Base-by-base conservation (phyloP, 2,113 vertebrate genomes). In the Scalopus aquaticus region DNA sequence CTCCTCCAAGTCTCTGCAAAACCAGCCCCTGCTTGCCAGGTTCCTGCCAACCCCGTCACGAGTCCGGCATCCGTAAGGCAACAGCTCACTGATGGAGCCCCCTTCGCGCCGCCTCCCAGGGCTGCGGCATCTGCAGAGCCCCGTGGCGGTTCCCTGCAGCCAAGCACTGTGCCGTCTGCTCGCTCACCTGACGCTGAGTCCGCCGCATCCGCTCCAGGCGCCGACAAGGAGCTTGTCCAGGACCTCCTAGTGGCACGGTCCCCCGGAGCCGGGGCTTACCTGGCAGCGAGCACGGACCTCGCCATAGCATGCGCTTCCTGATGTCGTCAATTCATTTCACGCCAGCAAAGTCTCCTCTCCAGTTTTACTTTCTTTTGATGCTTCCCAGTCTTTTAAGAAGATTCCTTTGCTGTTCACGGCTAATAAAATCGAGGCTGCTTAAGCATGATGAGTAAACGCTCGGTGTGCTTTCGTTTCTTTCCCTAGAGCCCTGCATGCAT, bases 341-440 rank as follows among this genome's bases (percentile, higher is more conserved):
- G 11, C 88, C 39, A 46, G 91, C 58, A 73, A 78, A 77, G n/a
- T 11, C 72, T 85, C 84, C 79, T 91, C n/a, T 77, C 16, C 28
- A 10, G 15, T 42, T 24, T 80, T 64, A 12, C 11, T 64, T 88
- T 49, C 28, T 85, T 90, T 44, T 20, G 13, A 44, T 37, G 72
- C 30, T 86, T 35, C 46, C 69, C 1, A 6, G 51, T 77, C 65
- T 88, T 62, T 82, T 77, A 80, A 51, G 72, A 82, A 94, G 86
- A 67, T 4, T 28, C 24, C 56, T 86, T 90, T 78, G 84, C 51
- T 96, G 49, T 32, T 26, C 79, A 22, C 6, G 44, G 60, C 56
- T 85, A 78, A 93, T 93, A 90, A 91, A 96, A 91, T 64, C n/a
- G 37, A 82, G 73, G 83, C 6, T 73, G 30, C 13, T 88, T 35